Conservation (phyloP, 2,113 vertebrate genomes). For the Siniperca chuatsi region DNA sequence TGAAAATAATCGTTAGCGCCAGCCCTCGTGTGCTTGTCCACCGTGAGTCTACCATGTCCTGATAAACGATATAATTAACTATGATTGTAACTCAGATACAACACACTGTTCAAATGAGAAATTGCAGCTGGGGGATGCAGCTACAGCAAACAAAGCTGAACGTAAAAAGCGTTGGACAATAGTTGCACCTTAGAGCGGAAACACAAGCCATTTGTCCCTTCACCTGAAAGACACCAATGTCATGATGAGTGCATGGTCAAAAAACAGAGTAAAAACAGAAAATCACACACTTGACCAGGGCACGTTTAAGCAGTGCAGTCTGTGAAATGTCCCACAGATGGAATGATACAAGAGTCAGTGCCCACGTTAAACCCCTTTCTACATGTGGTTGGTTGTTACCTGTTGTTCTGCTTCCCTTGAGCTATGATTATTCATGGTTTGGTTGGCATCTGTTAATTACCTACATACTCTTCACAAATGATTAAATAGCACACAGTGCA, state of each 20-base stretch:
- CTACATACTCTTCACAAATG: background rate
- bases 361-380: background rate
- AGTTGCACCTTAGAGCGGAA: background rate
- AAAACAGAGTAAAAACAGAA: background rate
- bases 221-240: background rate
- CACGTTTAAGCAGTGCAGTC: background rate
- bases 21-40: background rate
- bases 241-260: background rate
- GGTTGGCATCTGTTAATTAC: conserved; percentile 10
- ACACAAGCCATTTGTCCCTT: background rate
- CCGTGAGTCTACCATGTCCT: too few relatives aligned
- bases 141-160: background rate
- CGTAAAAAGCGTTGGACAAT: too few relatives aligned
- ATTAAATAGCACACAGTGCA: background rate
- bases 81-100: too few relatives aligned
- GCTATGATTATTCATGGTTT: conserved; percentile 9
- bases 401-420: conserved; percentile 9
- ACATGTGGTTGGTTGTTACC: background rate
- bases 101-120: background rate
- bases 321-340: background rate
- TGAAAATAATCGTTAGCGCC: too few relatives aligned
- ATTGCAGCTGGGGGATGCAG: background rate
- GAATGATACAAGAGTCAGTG: background rate
- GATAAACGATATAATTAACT: too few relatives aligned
- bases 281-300: background rate